Evolutionary conservation across 1,140 invertebrate genomes (phyloP), one percentile per base, ranked within the genome.

Genomic region (Popillia japonica): DNA sequence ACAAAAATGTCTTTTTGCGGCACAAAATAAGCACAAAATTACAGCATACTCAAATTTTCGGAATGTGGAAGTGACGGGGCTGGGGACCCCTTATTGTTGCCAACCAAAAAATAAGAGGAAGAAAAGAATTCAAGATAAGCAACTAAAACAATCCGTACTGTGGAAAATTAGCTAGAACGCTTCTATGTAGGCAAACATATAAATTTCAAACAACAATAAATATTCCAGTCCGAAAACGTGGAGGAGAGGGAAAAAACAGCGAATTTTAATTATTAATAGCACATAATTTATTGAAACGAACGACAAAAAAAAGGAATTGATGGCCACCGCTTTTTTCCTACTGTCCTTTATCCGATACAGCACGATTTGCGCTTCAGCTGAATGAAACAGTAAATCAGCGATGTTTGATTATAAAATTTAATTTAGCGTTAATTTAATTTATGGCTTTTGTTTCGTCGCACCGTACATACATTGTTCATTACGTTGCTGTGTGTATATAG

Each of bases 391-490:
- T 75, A 75, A 75, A 75, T 75, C 74, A 75, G 44, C 74, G 74
- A 75, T 55, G 74, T 55, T 75, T 75, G 74, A 75, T 75, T 75
- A 75, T 78, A 78, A 82, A 82, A 79, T 80, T 82, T 82, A 82
- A 82, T 82, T 82, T 79, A 79, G 78, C 79, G 81, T 82, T 82
- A 82, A 82, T 80, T 82, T 82, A 82, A 82, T 80, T 82, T 80
- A 78, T 77, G 78, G 64, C 61, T 61, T 76, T 81, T 78, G 76
- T 80, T 77, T 77, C 27, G 74, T 34, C n/a, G 22, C 61, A 27
- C n/a, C 40, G 42, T 75, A 75, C 74, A 75, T 48, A 75, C 74
- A 75, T 75, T 75, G 74, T 75, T 75, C 74, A 73, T 73, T 73
- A 73, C 40, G 72, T n/a, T n/a, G n/a, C n/a, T n/a, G n/a, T n/a